Conservation (phyloP, 2,888 invertebrate species). For the Drosophila melanosoma region DNA sequence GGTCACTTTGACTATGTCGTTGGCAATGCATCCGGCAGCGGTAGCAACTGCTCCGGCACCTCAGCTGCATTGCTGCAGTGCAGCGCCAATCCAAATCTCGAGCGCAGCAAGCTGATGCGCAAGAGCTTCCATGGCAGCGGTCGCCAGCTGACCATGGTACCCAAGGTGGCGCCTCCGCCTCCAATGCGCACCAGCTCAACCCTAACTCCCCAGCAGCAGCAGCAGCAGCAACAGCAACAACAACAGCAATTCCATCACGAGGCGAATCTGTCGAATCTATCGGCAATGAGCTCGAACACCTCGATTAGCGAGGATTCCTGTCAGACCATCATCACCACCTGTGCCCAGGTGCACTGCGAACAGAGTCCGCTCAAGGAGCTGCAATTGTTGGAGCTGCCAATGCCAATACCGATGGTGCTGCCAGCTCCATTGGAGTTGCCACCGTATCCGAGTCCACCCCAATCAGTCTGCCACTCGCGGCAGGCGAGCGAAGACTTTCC, state of each 20-base stretch:
- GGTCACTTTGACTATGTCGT: constrained; percentile 91
- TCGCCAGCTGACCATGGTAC: constrained; percentile 91
- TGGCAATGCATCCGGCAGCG: background rate
- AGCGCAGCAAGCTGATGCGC: constrained; percentile 94
- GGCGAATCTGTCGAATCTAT: constrained; percentile 84
- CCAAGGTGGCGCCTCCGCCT: constrained; percentile 94
- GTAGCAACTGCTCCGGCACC: constrained; percentile 6
- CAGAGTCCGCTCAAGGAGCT: constrained; percentile 87
- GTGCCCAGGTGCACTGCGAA: constrained; percentile 94
- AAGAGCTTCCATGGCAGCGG: constrained; percentile 95
- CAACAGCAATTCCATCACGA: constrained; percentile 84
- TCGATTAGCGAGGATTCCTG: constrained; percentile 86
- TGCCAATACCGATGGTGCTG: constrained; percentile 35
- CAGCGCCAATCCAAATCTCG: constrained; percentile 91
- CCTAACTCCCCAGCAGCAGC: constrained; percentile 86
- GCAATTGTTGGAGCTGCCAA: constrained; percentile 30
- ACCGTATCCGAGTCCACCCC: constrained; percentile 92
- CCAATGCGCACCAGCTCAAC: constrained; percentile 95
- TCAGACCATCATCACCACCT: constrained; percentile 90
- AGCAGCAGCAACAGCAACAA: constrained; percentile 83
- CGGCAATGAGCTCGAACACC: constrained; percentile 85
- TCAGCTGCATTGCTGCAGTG: constrained; percentile 6
- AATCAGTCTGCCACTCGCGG: constrained; percentile 91
- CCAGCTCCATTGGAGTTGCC: constrained; percentile 87
- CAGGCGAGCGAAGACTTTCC: constrained; percentile 96